phyloP scores from a whole-genome alignment of 2,888 invertebrate genomes.

The Noctua janthina region DNA sequence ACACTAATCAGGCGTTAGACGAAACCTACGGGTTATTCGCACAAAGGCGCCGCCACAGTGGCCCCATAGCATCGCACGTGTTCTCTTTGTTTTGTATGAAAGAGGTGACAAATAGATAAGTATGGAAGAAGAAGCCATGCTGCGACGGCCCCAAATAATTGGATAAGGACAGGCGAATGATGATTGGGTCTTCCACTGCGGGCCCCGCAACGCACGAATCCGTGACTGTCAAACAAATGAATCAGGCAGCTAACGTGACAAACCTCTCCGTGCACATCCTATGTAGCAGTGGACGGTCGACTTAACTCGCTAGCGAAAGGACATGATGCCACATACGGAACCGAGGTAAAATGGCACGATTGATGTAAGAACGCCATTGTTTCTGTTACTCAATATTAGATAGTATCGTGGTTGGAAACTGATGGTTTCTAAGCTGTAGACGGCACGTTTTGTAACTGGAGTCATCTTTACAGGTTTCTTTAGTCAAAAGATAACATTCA shows the following conservation, averaged over 20 bases:
- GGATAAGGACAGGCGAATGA: not conserved
- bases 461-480: not conserved
- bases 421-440: constrained; percentile 1
- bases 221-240: not conserved
- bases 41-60: not conserved
- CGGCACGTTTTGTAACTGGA: constrained; percentile 8
- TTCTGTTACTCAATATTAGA: constrained; percentile 35
- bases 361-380: constrained; percentile 49
- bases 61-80: not conserved
- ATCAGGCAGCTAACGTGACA: not conserved
- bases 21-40: not conserved
- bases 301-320: constrained; percentile 16
- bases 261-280: not conserved
- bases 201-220: not conserved
- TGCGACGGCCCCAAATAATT: not conserved
- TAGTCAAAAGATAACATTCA: not conserved
- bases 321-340: constrained; percentile 54
- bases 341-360: constrained; percentile 12
- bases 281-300: not conserved
- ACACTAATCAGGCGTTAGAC: constrained; percentile 8
- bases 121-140: too few species aligned
- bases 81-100: not conserved
- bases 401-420: constrained; percentile 14
- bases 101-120: not conserved
- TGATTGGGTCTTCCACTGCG: not conserved